Base-by-base conservation (phyloP, 2,888 invertebrate genomes). In the Hirudinaria manillensis region DNA sequence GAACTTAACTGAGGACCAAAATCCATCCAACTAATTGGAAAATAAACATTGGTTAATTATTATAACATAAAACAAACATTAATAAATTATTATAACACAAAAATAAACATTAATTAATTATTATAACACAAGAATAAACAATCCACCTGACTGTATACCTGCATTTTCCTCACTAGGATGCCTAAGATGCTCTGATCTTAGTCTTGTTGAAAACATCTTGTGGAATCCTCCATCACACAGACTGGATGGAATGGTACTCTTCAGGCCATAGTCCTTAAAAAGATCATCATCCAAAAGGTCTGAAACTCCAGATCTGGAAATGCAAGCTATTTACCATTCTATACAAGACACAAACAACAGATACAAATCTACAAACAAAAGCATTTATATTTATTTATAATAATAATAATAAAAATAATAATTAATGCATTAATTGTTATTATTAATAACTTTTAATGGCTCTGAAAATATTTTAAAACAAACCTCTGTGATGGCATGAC, bases 401-500 rank as follows among this genome's bases (percentile, higher is more conserved):
- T 13, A 61, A n/a, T n/a, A n/a, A n/a, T n/a, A n/a, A 24, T 19
- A 19, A 10, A 68, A 29, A 68, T 34, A 32, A 68, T 32, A 29
- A 68, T 27, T 21, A 68, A 68, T 68, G 34, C 27, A 7, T 10
- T 10, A 27, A 6, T 29, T 29, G 34, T 21, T 68, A 32, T 29
- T 10, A 68, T 32, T 32, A 68, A 68, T 24, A 66, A 24, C 13
- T 19, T 66, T 66, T 16, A 66, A 66, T 24, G 13, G 2, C 6
- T 7, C n/a, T 68, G 13, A 68, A 70, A 38, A 38, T n/a, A 19
- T 13, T 38, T 21, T 10, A 29, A 29, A 61, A 16, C 53, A 13
- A 24, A 72, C 72, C 72, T 72, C 27, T 72, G 53, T 27, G 29
- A 55, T 19, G 72, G 72, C 51, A 27, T 51, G 32, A 72, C 21